Evolutionary conservation across 2,797 vertebrate species (phyloP).

Genomic region (Kryptolebias ocellatus): DNA sequence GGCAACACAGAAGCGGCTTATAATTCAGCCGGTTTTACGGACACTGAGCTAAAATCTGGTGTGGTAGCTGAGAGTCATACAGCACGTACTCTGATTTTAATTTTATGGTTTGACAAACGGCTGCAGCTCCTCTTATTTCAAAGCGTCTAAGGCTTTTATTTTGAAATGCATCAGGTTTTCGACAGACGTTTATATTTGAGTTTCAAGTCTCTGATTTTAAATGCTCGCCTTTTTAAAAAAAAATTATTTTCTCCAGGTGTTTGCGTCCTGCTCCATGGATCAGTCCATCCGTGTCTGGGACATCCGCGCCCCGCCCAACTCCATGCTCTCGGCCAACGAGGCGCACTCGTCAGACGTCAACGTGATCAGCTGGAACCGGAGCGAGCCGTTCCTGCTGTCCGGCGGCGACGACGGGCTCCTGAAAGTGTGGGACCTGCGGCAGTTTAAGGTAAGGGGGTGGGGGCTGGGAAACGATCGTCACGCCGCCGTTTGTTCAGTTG

Average conservation of each 20-base stretch:
- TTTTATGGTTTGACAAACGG: no score
- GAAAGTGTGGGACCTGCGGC: constrained; percentile 92
- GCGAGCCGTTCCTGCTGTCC: constrained; percentile 90
- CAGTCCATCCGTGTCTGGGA: constrained; percentile 91
- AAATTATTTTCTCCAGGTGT: constrained; percentile 86
- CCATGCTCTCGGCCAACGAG: constrained; percentile 86
- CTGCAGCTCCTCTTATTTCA: no score
- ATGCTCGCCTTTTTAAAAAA: background rate
- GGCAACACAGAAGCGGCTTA: no score
- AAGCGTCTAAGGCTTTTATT: no score
- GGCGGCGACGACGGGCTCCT: constrained; percentile 91
- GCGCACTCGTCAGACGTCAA: constrained; percentile 90
- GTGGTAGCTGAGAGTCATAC: no score
- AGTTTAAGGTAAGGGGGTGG: constrained; percentile 84
- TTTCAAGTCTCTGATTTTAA: background rate
- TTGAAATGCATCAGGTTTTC: no score
- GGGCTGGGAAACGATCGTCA: background rate
- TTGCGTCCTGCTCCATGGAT: constrained; percentile 92
- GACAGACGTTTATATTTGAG: no score
- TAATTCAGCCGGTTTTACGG: no score
- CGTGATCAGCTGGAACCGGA: constrained; percentile 91
- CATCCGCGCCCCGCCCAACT: constrained; percentile 87
- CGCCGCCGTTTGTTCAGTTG: background rate
- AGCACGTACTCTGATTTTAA: no score
- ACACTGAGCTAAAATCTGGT: no score